A percentile compares a stretch with the other conserved stretches of the same genome.
phyloP scores from a whole-genome alignment of 2,888 invertebrate genomes.

The Lumbricus terrestris region DNA sequence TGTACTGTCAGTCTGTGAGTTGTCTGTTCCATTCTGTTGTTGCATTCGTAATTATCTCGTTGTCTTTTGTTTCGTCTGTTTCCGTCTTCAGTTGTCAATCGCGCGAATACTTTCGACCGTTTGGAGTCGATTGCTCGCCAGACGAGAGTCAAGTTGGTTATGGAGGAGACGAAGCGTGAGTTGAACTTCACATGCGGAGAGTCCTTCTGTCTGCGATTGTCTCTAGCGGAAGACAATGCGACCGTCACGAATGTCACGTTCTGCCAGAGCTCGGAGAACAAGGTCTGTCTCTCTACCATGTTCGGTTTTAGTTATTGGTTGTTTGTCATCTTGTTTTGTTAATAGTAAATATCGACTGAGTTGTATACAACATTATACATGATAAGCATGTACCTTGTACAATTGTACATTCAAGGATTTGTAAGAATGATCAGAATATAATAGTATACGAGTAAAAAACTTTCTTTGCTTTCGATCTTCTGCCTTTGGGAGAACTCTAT shows the following conservation, averaged over 20 bases:
- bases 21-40: not conserved
- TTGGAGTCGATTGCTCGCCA: not conserved
- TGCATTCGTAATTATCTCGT: not conserved
- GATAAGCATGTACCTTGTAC: too few species aligned
- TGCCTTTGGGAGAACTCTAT: too few species aligned
- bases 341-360: too few species aligned
- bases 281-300: not conserved
- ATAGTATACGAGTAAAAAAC: too few species aligned
- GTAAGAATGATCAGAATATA: too few species aligned
- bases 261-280: not conserved
- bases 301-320: too few species aligned
- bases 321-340: too few species aligned
- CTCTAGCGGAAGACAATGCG: not conserved
- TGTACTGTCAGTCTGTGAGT: too few species aligned
- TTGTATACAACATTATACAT: too few species aligned
- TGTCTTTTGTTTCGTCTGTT: not conserved
- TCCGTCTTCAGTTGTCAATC: not conserved
- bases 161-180: not conserved
- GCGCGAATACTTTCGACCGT: not conserved
- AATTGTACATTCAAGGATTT: too few species aligned
- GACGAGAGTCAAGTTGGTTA: not conserved
- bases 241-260: not conserved
- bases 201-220: not conserved
- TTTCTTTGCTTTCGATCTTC: too few species aligned
- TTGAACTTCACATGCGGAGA: not conserved